These are phyloP conservation scores for Syrphus vitripennis DNA, from an alignment of 2,888 invertebrate species.

Conservation along the genomic window DNA sequence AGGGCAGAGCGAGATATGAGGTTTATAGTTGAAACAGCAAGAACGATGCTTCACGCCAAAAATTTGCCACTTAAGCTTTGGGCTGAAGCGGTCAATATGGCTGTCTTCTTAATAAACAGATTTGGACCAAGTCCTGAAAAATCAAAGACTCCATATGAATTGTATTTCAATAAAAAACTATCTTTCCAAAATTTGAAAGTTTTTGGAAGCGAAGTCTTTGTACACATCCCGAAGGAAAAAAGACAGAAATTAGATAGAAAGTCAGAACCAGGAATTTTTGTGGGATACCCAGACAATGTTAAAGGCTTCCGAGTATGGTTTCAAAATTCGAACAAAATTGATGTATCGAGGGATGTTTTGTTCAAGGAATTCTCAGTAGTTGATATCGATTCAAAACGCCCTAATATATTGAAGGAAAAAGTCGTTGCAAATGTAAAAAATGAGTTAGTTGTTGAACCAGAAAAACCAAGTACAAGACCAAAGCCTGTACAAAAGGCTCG, in stretches of 20 bases:
- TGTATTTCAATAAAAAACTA: too few relatives aligned
- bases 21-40: slow-evolving; percentile 75
- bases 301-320: slow-evolving; percentile 3
- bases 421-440: not conserved
- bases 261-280: slow-evolving; percentile 74
- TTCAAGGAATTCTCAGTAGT: not conserved
- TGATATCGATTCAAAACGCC: too few relatives aligned
- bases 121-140: too few relatives aligned
- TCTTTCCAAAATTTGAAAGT: too few relatives aligned
- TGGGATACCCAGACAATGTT: slow-evolving; percentile 73
- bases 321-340: not conserved
- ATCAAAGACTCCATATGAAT: too few relatives aligned
- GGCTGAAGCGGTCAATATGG: slow-evolving; percentile 78
- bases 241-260: not conserved
- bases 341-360: slow-evolving; percentile 32
- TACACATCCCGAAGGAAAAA: too few relatives aligned
- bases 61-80: slow-evolving; percentile 74
- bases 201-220: not conserved
- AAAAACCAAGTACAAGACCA: not conserved
- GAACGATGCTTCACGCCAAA: slow-evolving; percentile 71
- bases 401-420: too few relatives aligned
- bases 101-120: slow-evolving; percentile 19
- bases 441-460: not conserved
- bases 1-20: slow-evolving; percentile 76
- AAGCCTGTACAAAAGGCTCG: not conserved